Conservation (phyloP, 1,140 invertebrate species). For the Temnothorax curvispinosus region DNA sequence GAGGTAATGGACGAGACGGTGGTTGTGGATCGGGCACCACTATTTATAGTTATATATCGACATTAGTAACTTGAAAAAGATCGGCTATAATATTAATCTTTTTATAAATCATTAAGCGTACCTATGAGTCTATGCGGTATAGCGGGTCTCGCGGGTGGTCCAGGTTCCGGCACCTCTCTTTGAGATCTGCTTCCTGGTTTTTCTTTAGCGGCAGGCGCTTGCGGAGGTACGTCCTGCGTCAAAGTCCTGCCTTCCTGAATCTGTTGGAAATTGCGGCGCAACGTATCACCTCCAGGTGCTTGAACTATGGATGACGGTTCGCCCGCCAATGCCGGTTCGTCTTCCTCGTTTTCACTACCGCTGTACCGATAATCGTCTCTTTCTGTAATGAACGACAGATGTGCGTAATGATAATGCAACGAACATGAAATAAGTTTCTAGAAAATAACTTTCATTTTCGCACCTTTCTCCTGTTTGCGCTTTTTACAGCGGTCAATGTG, state of each 20-base stretch:
- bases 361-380: conserved; percentile 94
- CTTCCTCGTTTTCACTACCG: conserved; percentile 95
- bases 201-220: conserved; percentile 86
- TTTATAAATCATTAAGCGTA: conserved; percentile 60
- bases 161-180: conserved; percentile 90
- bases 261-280: conserved; percentile 98
- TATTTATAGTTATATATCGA: conserved; percentile 57
- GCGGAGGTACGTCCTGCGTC: conserved; percentile 86
- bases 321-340: conserved; percentile 93
- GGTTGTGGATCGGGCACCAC: conserved; percentile 89
- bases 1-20: conserved; percentile 92
- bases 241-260: conserved; percentile 95
- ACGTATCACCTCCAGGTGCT: conserved; percentile 95
- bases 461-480: conserved; percentile 94
- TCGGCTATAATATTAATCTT: not conserved
- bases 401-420: not conserved
- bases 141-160: conserved; percentile 93
- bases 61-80: conserved; percentile 62
- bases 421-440: not conserved
- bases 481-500: conserved; percentile 99
- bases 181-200: conserved; percentile 81
- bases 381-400: conserved; percentile 82
- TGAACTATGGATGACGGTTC: conserved; percentile 96
- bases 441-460: not conserved
- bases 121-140: conserved; percentile 95